phyloP scores from a whole-genome alignment of 2,888 invertebrate species.

The Caenorhabditis zanzibari region DNA sequence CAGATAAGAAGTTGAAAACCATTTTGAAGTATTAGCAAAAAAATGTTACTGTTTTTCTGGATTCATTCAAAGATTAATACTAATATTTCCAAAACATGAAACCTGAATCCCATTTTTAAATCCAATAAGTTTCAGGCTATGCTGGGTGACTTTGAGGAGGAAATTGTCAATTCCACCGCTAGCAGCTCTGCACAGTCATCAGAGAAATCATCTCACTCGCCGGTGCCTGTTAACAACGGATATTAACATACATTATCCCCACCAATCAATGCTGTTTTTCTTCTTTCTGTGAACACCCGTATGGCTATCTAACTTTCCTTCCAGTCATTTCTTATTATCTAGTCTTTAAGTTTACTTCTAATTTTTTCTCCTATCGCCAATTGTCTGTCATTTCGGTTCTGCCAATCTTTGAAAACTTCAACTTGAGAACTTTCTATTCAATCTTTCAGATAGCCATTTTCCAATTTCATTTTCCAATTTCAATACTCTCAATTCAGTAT shows the following conservation, averaged over 20 bases:
- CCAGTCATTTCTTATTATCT: neutral
- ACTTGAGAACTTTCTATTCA: neutral
- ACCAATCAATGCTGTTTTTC: neutral
- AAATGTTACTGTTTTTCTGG: too few species aligned
- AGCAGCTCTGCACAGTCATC: conserved; percentile 54
- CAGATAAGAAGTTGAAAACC: too few species aligned
- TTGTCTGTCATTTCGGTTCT: conserved; percentile 45
- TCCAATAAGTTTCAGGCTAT: conserved; percentile 74
- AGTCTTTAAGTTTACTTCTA: neutral
- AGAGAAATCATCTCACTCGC: conserved; percentile 51
- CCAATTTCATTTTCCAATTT: neutral
- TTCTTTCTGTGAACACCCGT: conserved; percentile 56
- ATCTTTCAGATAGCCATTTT: conserved; percentile 32
- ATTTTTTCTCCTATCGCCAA: conserved; percentile 10
- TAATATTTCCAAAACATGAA: too few species aligned
- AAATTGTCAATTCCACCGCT: conserved; percentile 52
- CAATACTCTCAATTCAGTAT: conserved; percentile 6
- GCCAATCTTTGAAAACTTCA: conserved; percentile 9
- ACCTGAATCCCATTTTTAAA: neutral
- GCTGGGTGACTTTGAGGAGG: conserved; percentile 78
- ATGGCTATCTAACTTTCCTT: conserved; percentile 12
- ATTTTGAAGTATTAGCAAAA: too few species aligned
- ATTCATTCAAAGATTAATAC: too few species aligned
- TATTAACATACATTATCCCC: conserved; percentile 23
- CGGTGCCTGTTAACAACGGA: conserved; percentile 65